phyloP scores from a whole-genome alignment of 2,797 vertebrate genomes.

The Yasuhikotakia modesta region DNA sequence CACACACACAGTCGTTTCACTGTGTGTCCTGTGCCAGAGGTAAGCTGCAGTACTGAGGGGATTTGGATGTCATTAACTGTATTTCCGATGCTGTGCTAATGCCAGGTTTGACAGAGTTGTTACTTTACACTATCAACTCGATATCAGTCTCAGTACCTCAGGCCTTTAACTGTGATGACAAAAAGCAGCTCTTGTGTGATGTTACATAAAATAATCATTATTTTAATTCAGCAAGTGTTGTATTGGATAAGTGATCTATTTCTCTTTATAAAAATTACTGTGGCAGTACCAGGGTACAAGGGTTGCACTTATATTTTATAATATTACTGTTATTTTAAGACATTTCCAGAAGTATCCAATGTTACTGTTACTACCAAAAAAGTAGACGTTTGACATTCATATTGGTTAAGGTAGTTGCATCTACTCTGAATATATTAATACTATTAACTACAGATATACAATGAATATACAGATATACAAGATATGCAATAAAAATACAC shows the following conservation, averaged over 20 bases:
- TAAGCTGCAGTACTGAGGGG: slow-evolving; percentile 45
- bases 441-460: no score
- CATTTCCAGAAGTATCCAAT: no score
- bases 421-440: no score
- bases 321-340: no score
- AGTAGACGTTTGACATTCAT: no score
- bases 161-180: slow-evolving; percentile 8
- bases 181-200: background rate
- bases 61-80: slow-evolving; percentile 52
- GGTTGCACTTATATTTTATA: background rate
- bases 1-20: slow-evolving; percentile 22
- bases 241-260: background rate
- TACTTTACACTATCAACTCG: slow-evolving; percentile 28
- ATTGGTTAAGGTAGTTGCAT: no score
- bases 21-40: slow-evolving; percentile 37
- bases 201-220: background rate
- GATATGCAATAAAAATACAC: no score
- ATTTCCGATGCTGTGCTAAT: slow-evolving; percentile 38
- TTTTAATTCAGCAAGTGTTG: background rate
- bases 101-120: slow-evolving; percentile 24
- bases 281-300: background rate
- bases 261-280: background rate
- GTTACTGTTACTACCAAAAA: no score
- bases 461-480: no score
- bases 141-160: background rate